Base-by-base conservation (phyloP, 2,888 invertebrate genomes). In the Autographa pulchrina region DNA sequence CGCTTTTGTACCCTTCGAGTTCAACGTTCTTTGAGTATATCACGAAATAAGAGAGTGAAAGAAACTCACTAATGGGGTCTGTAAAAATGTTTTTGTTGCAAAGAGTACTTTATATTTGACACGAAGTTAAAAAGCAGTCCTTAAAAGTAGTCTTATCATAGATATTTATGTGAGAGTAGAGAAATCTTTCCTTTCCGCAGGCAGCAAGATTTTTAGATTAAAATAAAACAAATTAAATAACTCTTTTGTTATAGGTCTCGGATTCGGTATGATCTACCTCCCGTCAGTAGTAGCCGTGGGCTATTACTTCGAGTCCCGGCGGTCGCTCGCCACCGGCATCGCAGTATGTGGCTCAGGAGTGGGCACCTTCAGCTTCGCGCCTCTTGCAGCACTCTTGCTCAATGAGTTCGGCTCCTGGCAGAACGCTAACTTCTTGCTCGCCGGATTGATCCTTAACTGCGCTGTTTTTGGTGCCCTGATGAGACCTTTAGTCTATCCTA, bases 261-360 rank as follows among this genome's bases (percentile, higher is more conserved):
- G 99, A 31, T 98, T 99, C 90, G 99, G 99, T 77, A 97, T 99
- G 96, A 98, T 99, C 87, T 99, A 99, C 93, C 96, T 99, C 62
- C 99, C 99, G 0, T 99, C 99, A 2, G 99, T 99, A 54, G 99
- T 99, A 14, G 98, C 98, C 68, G 99, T 99, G 35, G 99, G 99
- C 8, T 99, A 99, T 94, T 99, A 99, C 96, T 99, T 99, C 95
- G 99, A 99, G 95, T 98, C 99, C 62, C 98, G 98, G 86, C 96
- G 99, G 76, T 99, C 99, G 14, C 96, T 99, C 79, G 99, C 99
- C 62, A 99, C 99, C 65, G 99, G 98, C 67, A 98, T 98, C 72
- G 99, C 99, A 0, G 99, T 99, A 0, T 99, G 99, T 90, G 99
- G 99, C 9, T 99, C 99, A 0, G 99, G 99, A 4, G 96, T 96